Base-by-base conservation (phyloP, 2,113 vertebrate species). In the Circaetus gallicus region DNA sequence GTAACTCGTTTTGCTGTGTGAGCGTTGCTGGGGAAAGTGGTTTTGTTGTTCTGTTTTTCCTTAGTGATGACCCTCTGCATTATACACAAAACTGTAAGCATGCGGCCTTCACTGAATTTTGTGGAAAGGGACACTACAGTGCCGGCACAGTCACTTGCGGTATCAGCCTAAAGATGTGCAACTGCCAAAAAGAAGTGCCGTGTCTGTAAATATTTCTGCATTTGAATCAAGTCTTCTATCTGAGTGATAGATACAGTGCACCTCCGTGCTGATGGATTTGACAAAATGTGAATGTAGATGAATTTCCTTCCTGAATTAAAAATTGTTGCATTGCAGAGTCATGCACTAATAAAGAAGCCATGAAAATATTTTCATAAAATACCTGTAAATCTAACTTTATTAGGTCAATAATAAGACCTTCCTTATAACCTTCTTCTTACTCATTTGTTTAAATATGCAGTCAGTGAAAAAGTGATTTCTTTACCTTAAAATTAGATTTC, bases 81-180 rank as follows among this genome's bases (percentile, higher is more conserved):
- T 53, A 42, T 1, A 6, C 38, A 29, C 21, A 31, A 43, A 50
- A 10, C n/a, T 19, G 25, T 16, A 24, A 13, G 56, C 45, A 20
- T 5, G 29, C 17, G 4, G 20, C 40, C 21, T 31, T 6, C 11
- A 0, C 58, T 31, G 66, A 11, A 3, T 11, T 61, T 5, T 17
- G n/a, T 32, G 80, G 34, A 21, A 32, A 3, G 45, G 61, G 69
- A 19, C 20, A 3, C 13, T 29, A 3, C 14, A 8, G 61, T 8
- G 36, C 76, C 18, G 0, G 24, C 50, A 63, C 18, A 13, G 29
- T 15, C 1, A 0, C 42, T 63, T 42, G 83, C 0, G 5, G 36
- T 7, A 6, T 65, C 36, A 8, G 53, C 52, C 18, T 19, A 7
- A 36, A 53, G 80, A 25, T 29, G 43, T 38, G 71, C 43, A 28